Base-by-base conservation (phyloP, 92 coral and sea anemone genomes). In the Virgularia gustaviana region DNA sequence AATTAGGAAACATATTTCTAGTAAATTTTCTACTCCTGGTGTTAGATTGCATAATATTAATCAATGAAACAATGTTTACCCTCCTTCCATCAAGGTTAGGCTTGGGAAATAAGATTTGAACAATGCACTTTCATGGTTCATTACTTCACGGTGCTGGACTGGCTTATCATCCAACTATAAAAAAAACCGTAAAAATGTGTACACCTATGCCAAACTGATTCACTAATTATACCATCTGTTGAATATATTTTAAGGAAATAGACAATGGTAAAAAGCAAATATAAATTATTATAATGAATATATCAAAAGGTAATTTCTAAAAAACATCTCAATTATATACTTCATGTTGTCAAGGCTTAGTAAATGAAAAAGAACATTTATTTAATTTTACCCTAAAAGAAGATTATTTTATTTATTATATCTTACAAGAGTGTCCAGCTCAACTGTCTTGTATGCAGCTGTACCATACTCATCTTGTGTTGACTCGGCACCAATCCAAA, bases 401-500 rank as follows among this genome's bases (percentile, higher is more conserved):
- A 2, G 0, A 22, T 11, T 33, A 25, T 22, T 5, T 20, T n/a
- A 51, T 32, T n/a, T 51, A 41, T 24, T 39, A 12, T 23, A 45
- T 76, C 97, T 83, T 49, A 91, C 97, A 76, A 72, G 82, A 45
- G 85, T 83, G 71, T 91, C 97, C 19, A 91, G 80, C 30, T 91
- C 97, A 36, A 90, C 97, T 2, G 97, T 90, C 85, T 90, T 90
- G 86, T 90, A 90, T 36, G 97, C 97, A 19, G 97, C 95, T 4
- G 97, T 90, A 18, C 97, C 97, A 80, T 90, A 90, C 79, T 90
- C 97, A 63, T 90, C 97, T 54, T 90, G 95, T 8, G 89, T 72
- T 27, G 97, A 90, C 36, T 78, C 58, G 53, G 85, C 82, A 9
- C 97, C 97, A 57, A 91, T 91, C 95, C 95, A 91, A 71, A 91